Evolutionary conservation across 2,797 vertebrate genomes (phyloP), one percentile per base, ranked within the genome.

Genomic region (Thaleichthys pacificus): DNA sequence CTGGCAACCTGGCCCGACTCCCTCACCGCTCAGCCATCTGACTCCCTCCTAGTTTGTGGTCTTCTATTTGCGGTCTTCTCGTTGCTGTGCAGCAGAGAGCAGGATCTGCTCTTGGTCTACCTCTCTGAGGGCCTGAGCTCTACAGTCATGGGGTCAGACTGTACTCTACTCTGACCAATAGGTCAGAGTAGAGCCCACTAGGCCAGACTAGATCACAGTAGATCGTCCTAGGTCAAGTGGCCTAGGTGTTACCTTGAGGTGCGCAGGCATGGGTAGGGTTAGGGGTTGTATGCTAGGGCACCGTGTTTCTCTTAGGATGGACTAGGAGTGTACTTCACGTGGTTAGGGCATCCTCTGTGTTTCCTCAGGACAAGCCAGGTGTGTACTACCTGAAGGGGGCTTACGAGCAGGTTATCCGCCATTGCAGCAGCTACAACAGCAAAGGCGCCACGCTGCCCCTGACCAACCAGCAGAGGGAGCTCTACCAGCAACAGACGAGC

Each of bases 351-450:
- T 38, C 19, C 32, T 62, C 17, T 22, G n/a, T 63, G 64, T 12
- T 35, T n/a, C 65, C 61, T 32, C 84, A 99, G 97, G 95, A 98
- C 68, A 95, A 96, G 76, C 87, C 93, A 11, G 96, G 94, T 14
- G 60, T 96, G 70, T 96, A 94, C 85, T 98, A 95, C 79, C 90
- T 99, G 94, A 99, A 99, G 82, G 97, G 97, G 22, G 97, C 97
- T 12, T 97, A 95, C 47, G 97, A 99, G 76, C 96, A 97, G 85
- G 93, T 99, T 77, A 96, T 98, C 73, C 93, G 92, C 7, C 95
- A 94, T 86, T 99, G 97, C 85, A 94, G 91, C 72, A 92, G 88
- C 0, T 98, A 97, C 84, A 91, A 93, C 88, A 96, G 93, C 91
- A 93, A 95, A 82, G 96, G 95, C 0, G 85, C 86, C 42, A 71